Conservation (phyloP, 2,888 invertebrate genomes). For the Tipula helvola region DNA sequence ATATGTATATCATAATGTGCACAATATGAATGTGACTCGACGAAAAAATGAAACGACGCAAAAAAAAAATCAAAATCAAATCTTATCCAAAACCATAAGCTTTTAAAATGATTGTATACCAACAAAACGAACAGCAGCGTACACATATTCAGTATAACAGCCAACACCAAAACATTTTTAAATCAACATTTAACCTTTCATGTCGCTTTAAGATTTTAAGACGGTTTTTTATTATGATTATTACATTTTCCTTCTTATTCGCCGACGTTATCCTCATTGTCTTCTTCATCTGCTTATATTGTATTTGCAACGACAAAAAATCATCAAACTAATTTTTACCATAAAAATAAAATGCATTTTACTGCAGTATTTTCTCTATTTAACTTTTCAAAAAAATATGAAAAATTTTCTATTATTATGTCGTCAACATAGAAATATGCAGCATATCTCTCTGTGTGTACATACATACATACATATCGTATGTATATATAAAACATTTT, state of each 20-base stretch:
- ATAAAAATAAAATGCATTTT: neutral
- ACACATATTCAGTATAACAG: neutral
- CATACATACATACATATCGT: neutral
- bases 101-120: neutral
- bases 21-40: neutral
- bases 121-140: neutral
- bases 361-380: slow-evolving; percentile 4
- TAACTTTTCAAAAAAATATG: neutral
- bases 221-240: neutral
- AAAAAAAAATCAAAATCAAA: neutral
- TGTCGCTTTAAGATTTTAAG: neutral
- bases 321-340: neutral
- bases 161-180: neutral
- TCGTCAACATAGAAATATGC: neutral
- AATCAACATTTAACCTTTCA: slow-evolving; percentile 4
- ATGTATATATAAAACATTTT: neutral
- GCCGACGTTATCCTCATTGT: neutral
- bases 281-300: neutral
- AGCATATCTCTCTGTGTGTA: neutral
- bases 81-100: neutral
- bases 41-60: neutral
- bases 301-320: neutral
- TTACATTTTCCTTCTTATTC: neutral
- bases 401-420: neutral
- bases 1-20: neutral